A percentile compares a stretch with the other conserved stretches of the same genome.
Evolutionary conservation across 2,113 vertebrate genomes (phyloP).

Genomic region (Coracopsis vasa): DNA sequence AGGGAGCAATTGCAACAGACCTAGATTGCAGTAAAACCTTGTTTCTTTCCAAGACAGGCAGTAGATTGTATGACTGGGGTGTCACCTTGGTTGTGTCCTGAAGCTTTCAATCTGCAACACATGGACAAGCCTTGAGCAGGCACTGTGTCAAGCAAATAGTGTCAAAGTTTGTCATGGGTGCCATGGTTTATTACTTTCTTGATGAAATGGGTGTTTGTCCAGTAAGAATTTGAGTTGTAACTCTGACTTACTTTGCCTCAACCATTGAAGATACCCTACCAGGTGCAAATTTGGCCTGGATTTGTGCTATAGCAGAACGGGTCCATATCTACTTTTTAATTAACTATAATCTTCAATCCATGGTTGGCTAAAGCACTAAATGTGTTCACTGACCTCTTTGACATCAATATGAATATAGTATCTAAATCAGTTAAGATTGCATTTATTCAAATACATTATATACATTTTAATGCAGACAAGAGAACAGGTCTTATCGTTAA

Average conservation of each 20-base stretch:
- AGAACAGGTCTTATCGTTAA: constrained; percentile 3
- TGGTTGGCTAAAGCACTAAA: constrained; percentile 12
- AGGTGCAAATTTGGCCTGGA: neutral
- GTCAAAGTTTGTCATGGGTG: constrained; percentile 38
- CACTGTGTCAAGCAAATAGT: constrained; percentile 62
- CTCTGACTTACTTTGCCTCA: constrained; percentile 24
- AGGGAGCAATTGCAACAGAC: constrained; percentile 45
- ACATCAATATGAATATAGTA: constrained; percentile 20
- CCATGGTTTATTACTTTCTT: constrained; percentile 42
- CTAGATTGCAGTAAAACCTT: constrained; percentile 56
- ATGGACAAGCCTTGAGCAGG: constrained; percentile 49
- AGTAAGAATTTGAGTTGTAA: neutral
- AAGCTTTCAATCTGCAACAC: constrained; percentile 57
- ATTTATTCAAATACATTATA: constrained; percentile 34
- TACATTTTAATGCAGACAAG: constrained; percentile 22
- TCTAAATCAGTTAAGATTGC: constrained; percentile 44
- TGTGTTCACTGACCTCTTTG: constrained; percentile 22
- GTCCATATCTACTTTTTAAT: neutral
- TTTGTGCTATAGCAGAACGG: neutral
- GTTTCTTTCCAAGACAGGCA: constrained; percentile 58
- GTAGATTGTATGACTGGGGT: constrained; percentile 43
- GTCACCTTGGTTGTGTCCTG: constrained; percentile 58
- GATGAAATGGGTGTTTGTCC: constrained; percentile 59
- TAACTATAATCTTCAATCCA: neutral
- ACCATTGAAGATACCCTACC: neutral